phyloP scores from a whole-genome alignment of 2,888 invertebrate species.

The Patella depressa region DNA sequence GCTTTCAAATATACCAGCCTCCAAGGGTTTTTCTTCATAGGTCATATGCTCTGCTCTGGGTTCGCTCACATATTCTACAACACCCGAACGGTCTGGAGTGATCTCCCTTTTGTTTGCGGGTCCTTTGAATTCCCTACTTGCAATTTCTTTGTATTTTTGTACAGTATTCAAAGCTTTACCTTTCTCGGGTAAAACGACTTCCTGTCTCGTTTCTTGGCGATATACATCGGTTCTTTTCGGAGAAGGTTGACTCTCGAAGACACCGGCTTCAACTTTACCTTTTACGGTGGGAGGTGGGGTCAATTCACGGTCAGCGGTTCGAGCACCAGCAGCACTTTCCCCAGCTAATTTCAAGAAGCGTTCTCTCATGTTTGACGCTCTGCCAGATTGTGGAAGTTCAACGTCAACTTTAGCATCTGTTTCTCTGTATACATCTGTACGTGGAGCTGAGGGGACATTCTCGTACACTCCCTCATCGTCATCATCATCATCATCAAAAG shows the following conservation, averaged over 20 bases:
- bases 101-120: conserved; percentile 46
- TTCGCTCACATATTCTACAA: conserved; percentile 61
- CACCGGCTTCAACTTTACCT: conserved; percentile 41
- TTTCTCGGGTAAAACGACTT: conserved; percentile 55
- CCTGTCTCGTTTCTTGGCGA: conserved; percentile 38
- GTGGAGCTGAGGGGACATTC: conserved; percentile 49
- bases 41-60: conserved; percentile 49
- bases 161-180: conserved; percentile 57
- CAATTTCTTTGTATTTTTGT: conserved; percentile 57
- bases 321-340: neutral
- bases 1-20: conserved; percentile 58
- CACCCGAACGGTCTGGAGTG: conserved; percentile 55
- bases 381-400: neutral
- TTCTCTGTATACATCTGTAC: conserved; percentile 73
- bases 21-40: conserved; percentile 48
- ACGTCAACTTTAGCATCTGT: conserved; percentile 49
- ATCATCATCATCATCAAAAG: neutral
- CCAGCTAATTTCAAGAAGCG: neutral
- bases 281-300: conserved; percentile 56
- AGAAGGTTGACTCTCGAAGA: conserved; percentile 52
- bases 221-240: conserved; percentile 47
- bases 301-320: conserved; percentile 42
- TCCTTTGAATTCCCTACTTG: conserved; percentile 26
- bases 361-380: neutral
- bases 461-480: conserved; percentile 45